These are phyloP conservation scores for Pinctada fucata DNA, from an alignment of 2,888 invertebrate genomes.

Conservation along the genomic window DNA sequence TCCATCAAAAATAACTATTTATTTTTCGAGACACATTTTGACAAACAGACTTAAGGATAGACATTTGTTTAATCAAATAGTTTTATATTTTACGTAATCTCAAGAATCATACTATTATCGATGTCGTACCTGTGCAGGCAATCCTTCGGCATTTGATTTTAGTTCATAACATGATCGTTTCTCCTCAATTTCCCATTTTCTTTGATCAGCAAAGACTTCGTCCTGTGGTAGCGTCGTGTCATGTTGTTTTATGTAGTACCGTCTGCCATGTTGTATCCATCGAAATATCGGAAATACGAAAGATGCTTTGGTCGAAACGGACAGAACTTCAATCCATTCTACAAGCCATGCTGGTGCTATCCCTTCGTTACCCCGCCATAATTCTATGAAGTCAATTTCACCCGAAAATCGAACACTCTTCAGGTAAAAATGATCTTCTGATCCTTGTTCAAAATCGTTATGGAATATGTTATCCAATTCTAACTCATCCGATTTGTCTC, in stretches of 20 bases:
- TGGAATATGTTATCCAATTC: slow-evolving; percentile 72
- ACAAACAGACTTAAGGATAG: no score
- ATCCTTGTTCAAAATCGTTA: slow-evolving; percentile 74
- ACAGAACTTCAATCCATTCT: slow-evolving; percentile 65
- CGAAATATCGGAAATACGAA: slow-evolving; percentile 75
- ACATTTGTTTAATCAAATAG: no score
- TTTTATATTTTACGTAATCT: no score
- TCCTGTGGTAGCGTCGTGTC: slow-evolving; percentile 76
- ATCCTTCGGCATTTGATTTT: slow-evolving; percentile 47
- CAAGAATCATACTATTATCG: no score
- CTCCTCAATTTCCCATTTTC: slow-evolving; percentile 72
- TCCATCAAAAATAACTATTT: no score
- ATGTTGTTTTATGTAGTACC: slow-evolving; percentile 73
- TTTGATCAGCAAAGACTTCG: slow-evolving; percentile 70
- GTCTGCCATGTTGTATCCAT: slow-evolving; percentile 74
- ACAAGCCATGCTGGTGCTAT: slow-evolving; percentile 75
- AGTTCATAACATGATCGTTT: slow-evolving; percentile 67
- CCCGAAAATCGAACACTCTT: slow-evolving; percentile 37
- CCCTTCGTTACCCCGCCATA: slow-evolving; percentile 75
- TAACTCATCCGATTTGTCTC: slow-evolving; percentile 66
- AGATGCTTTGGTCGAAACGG: slow-evolving; percentile 55
- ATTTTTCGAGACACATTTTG: no score
- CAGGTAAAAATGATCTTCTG: slow-evolving; percentile 69
- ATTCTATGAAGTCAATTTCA: slow-evolving; percentile 66
- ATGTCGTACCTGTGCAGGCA: slow-evolving; percentile 59